phyloP scores from a whole-genome alignment of 2,888 invertebrate species.

The Euplagia quadripunctaria region DNA sequence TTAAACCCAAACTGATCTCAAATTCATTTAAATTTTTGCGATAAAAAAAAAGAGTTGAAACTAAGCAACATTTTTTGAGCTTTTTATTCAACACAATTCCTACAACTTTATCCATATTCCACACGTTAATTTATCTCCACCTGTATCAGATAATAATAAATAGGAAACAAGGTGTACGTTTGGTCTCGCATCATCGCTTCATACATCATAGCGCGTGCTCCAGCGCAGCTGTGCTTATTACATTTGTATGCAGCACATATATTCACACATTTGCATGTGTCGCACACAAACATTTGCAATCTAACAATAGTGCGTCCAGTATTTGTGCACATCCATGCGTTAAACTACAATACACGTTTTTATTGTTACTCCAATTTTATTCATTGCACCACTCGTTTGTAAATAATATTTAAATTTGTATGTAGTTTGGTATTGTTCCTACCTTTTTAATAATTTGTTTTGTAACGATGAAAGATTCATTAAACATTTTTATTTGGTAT shows the following conservation, averaged over 20 bases:
- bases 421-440: not conserved
- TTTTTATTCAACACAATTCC: no score
- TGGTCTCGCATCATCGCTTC: conserved; percentile 22
- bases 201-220: conserved; percentile 18
- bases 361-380: conserved; percentile 9
- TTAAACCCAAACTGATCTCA: no score
- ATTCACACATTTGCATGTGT: not conserved
- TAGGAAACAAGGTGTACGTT: conserved; percentile 24
- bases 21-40: no score
- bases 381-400: conserved; percentile 10
- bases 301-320: conserved; percentile 2
- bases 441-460: not conserved
- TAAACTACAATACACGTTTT: conserved; percentile 8
- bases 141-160: conserved; percentile 21
- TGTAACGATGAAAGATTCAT: not conserved
- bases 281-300: conserved; percentile 11
- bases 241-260: not conserved
- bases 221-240: conserved; percentile 16
- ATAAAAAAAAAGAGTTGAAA: no score
- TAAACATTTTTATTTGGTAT: not conserved
- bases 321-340: not conserved
- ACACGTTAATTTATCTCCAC: conserved; percentile 4
- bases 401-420: conserved; percentile 6
- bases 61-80: no score
- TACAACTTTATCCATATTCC: not conserved